A percentile compares a stretch with the other conserved stretches of the same genome.
phyloP scores from a whole-genome alignment of 2,888 invertebrate genomes.

The Ormyrus pomaceus region DNA sequence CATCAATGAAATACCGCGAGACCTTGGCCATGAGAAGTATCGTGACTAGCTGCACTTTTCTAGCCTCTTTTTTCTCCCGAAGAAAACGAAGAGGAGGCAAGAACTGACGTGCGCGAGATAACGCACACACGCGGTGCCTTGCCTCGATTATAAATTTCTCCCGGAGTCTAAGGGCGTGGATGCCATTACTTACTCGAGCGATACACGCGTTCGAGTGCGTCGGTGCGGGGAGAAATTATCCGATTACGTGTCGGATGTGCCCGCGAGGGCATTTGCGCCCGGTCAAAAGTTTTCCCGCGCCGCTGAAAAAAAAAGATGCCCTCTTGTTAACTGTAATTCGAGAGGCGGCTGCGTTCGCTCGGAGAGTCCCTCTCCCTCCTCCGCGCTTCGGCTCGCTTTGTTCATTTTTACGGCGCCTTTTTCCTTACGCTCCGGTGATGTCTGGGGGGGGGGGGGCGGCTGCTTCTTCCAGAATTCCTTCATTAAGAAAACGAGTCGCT shows the following conservation, averaged over 20 bases:
- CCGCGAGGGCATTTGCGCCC: background rate
- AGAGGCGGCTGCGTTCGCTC: background rate
- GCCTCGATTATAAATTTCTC: slow-evolving; percentile 9
- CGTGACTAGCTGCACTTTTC: slow-evolving; percentile 26
- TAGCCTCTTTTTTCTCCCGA: too few relatives aligned
- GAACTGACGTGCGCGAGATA: background rate
- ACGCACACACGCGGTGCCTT: background rate
- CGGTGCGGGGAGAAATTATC: too few relatives aligned
- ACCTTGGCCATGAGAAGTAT: slow-evolving; percentile 17
- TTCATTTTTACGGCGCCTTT: background rate
- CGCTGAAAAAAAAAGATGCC: background rate
- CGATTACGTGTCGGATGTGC: too few relatives aligned
- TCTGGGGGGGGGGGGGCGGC: too few relatives aligned
- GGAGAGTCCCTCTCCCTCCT: background rate
- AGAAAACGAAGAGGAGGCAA: background rate
- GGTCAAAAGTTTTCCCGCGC: background rate
- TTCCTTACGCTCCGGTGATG: background rate
- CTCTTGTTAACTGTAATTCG: background rate
- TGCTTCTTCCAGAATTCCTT: background rate
- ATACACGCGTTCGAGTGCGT: too few relatives aligned
- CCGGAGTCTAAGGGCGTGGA: too few relatives aligned
- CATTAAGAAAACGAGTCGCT: slow-evolving; percentile 3
- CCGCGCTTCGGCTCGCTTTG: background rate
- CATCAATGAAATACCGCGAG: too few relatives aligned
- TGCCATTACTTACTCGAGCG: too few relatives aligned